These are phyloP conservation scores for Machimus atricapillus DNA, from an alignment of 2,888 invertebrate species.

Conservation along the genomic window DNA sequence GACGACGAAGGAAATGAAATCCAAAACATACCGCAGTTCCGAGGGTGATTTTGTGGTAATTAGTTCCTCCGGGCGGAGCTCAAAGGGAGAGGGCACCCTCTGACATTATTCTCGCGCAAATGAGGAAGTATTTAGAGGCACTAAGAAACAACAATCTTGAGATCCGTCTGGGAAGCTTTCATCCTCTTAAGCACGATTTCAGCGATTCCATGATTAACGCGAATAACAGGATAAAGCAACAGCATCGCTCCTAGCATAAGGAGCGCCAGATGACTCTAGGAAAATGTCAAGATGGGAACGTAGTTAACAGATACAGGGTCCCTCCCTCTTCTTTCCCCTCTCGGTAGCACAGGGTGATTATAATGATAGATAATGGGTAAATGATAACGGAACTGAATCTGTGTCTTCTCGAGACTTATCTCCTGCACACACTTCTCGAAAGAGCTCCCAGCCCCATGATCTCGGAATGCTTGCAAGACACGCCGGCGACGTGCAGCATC, in stretches of 20 bases:
- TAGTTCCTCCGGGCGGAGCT: neutral
- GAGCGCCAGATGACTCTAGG: constrained; percentile 3
- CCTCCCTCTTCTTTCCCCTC: neutral
- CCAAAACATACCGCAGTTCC: neutral
- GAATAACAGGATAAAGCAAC: constrained; percentile 30
- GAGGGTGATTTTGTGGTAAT: constrained; percentile 5
- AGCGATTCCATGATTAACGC: constrained; percentile 39
- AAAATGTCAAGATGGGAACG: constrained; percentile 19
- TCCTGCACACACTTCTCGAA: constrained; percentile 7
- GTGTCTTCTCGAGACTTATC: constrained; percentile 17
- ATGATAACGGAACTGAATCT: constrained; percentile 27
- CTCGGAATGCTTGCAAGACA: neutral
- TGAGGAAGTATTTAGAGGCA: constrained; percentile 30
- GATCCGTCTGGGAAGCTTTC: constrained; percentile 34
- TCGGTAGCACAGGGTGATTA: constrained; percentile 5
- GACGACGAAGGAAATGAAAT: neutral
- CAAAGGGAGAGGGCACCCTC: neutral
- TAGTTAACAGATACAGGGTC: neutral
- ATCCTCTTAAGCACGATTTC: constrained; percentile 41
- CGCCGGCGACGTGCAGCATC: neutral
- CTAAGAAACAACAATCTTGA: constrained; percentile 27
- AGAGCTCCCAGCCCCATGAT: neutral
- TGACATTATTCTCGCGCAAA: constrained; percentile 15
- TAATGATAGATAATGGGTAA: constrained; percentile 31
- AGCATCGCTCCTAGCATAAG: constrained; percentile 11